Conservation (phyloP, 2,113 vertebrate species). For the Trematocara macrostoma region DNA sequence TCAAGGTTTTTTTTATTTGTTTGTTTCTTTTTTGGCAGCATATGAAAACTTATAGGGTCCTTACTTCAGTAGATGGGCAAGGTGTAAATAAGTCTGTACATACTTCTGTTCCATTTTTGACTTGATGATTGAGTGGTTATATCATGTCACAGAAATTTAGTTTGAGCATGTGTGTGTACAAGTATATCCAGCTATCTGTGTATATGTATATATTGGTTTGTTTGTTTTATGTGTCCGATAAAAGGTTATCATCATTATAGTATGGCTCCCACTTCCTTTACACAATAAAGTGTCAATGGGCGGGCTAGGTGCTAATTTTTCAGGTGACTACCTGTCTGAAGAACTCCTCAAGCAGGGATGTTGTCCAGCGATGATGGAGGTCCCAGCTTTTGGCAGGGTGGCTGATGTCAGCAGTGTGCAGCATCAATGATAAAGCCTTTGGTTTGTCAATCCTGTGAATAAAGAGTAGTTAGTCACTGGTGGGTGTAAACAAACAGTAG, state of each 20-base stretch:
- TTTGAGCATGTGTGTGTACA: not conserved
- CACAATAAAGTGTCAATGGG: not conserved
- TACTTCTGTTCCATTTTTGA: not conserved
- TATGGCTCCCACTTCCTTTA: not conserved
- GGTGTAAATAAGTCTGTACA: not conserved
- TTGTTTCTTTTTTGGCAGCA: not conserved
- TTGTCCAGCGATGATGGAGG: conserved; percentile 89
- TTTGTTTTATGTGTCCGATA: not conserved
- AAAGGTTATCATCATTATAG: not conserved
- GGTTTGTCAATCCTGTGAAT: conserved; percentile 87
- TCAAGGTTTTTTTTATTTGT: not conserved
- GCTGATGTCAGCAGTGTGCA: conserved; percentile 95
- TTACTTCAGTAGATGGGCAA: not conserved
- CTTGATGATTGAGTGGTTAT: not conserved
- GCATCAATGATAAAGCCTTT: conserved; percentile 91
- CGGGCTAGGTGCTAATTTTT: not conserved
- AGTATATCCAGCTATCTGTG: not conserved
- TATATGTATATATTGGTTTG: not conserved
- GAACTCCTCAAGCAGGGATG: conserved; percentile 92
- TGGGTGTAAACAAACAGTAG: not conserved
- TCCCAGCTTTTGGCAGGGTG: conserved; percentile 92
- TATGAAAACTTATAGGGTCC: not conserved
- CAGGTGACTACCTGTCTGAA: conserved; percentile 86
- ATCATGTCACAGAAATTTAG: not conserved
- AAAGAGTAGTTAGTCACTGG: conserved; percentile 3